Percentiles rank a stretch among this genome's conserved stretches.
These are phyloP conservation scores for Rhagologus leucostigma DNA, from an alignment of 2,113 vertebrate genomes.

Conservation along the genomic window DNA sequence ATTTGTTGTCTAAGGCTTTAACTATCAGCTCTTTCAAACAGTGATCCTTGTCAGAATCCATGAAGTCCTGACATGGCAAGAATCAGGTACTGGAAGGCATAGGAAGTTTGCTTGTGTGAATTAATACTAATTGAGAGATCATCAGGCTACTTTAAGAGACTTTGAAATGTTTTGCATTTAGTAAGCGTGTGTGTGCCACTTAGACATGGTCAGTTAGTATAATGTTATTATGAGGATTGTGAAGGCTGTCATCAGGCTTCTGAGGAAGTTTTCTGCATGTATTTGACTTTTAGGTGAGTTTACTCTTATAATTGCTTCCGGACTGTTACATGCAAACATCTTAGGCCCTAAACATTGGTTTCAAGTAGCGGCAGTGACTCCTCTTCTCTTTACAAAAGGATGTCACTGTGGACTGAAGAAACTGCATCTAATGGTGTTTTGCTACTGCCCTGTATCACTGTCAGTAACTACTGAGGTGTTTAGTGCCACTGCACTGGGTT, in stretches of 20 bases:
- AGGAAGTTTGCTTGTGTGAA: background rate
- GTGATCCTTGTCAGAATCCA: background rate
- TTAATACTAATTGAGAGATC: background rate
- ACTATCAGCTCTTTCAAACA: background rate
- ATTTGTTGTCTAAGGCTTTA: background rate
- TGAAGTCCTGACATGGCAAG: background rate
- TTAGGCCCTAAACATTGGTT: background rate
- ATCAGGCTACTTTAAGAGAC: background rate
- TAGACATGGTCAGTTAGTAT: background rate
- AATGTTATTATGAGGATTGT: background rate
- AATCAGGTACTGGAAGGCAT: background rate
- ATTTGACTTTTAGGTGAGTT: background rate
- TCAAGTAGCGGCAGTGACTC: background rate
- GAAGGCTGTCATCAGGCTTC: background rate
- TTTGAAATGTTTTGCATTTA: background rate
- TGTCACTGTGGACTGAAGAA: background rate
- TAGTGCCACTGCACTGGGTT: background rate
- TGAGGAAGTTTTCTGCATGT: background rate
- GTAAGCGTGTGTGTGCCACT: background rate
- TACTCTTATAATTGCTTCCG: background rate
- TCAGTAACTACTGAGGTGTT: background rate
- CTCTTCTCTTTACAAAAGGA: background rate
- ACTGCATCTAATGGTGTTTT: accelerated
- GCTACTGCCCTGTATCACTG: background rate
- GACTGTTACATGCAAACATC: background rate